These are phyloP conservation scores for Synanceia verrucosa DNA, from an alignment of 2,797 vertebrate genomes.

Conservation along the genomic window DNA sequence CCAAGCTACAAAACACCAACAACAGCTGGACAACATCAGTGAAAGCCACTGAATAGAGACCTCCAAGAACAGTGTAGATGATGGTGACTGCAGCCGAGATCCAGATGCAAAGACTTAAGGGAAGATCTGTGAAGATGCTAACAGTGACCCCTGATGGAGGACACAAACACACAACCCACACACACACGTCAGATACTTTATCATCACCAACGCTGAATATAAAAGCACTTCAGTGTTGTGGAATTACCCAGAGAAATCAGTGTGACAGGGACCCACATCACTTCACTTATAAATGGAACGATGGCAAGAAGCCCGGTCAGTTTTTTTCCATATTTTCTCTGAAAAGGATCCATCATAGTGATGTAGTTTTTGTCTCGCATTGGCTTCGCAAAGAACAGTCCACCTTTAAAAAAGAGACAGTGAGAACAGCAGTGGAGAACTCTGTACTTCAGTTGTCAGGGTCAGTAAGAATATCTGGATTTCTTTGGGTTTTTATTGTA, in stretches of 20 bases:
- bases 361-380: slow-evolving; percentile 33
- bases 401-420: slow-evolving; percentile 33
- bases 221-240: neutral
- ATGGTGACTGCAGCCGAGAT: neutral
- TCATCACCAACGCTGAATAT: neutral
- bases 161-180: neutral
- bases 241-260: neutral
- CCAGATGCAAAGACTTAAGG: neutral
- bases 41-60: neutral
- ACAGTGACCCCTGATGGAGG: neutral
- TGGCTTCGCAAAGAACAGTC: slow-evolving; percentile 39
- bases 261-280: neutral
- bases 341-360: no score
- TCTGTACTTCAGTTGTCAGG: no score
- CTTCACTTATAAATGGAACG: no score
- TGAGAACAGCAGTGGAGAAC: no score
- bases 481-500: no score
- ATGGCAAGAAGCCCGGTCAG: no score
- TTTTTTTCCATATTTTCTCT: no score
- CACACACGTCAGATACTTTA: no score
- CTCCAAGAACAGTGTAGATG: no score
- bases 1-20: no score
- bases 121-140: neutral
- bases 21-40: neutral
- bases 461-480: no score